Conservation (phyloP, 2,888 invertebrate species). For the Caenorhabditis sulstoni region DNA sequence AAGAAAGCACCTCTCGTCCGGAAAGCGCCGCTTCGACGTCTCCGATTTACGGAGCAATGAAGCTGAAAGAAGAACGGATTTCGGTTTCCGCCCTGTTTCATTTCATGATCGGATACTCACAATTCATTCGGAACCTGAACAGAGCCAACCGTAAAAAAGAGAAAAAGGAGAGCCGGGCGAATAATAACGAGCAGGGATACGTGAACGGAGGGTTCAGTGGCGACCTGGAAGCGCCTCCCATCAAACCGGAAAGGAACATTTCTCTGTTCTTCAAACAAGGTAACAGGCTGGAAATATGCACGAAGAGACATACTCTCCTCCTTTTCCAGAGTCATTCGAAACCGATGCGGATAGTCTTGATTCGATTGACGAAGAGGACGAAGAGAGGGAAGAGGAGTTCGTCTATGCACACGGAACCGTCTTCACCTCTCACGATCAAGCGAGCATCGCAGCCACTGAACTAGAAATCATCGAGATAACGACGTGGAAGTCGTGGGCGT, state of each 20-base stretch:
- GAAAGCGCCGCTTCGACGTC: slow-evolving; percentile 23
- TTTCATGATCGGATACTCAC: slow-evolving; percentile 37
- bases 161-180: neutral
- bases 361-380: slow-evolving; percentile 37
- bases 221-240: slow-evolving; percentile 17
- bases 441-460: slow-evolving; percentile 37
- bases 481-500: slow-evolving; percentile 37
- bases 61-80: slow-evolving; percentile 18
- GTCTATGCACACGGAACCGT: slow-evolving; percentile 49
- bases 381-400: slow-evolving; percentile 53
- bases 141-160: slow-evolving; percentile 6
- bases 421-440: slow-evolving; percentile 54
- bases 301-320: neutral
- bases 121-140: slow-evolving; percentile 27
- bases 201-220: slow-evolving; percentile 28
- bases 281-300: neutral
- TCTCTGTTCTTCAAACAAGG: slow-evolving; percentile 21
- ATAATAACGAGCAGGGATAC: slow-evolving; percentile 7
- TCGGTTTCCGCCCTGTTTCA: slow-evolving; percentile 19
- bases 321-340: slow-evolving; percentile 30
- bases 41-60: slow-evolving; percentile 29
- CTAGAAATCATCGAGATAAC: slow-evolving; percentile 18
- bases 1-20: slow-evolving; percentile 11
- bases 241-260: slow-evolving; percentile 12
- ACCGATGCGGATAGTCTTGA: slow-evolving; percentile 36